Evolutionary conservation across 2,888 invertebrate species (phyloP).

Genomic region (Leptopilina drosophilae): DNA sequence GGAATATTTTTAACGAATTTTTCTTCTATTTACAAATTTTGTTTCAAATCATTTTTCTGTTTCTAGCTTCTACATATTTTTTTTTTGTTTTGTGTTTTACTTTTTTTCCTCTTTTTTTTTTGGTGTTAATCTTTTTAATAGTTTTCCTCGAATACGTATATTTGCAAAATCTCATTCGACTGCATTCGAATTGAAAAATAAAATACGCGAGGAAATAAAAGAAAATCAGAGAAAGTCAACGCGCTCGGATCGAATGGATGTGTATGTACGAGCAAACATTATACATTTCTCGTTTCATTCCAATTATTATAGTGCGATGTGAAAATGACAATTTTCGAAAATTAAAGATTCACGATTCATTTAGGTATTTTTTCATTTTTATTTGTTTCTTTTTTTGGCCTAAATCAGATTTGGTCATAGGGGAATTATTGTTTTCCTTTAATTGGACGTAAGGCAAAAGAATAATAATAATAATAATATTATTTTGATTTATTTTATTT

Average conservation of each 20-base stretch:
- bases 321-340: constrained; percentile 46
- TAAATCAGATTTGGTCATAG: constrained; percentile 9
- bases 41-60: too few species aligned
- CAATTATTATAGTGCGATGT: constrained; percentile 50
- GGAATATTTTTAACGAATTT: too few species aligned
- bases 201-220: constrained; percentile 16
- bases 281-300: constrained; percentile 26
- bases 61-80: too few species aligned
- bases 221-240: background rate
- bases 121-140: too few species aligned
- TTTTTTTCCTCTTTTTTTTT: too few species aligned
- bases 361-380: constrained; percentile 39
- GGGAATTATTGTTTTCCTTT: constrained; percentile 50
- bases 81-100: too few species aligned
- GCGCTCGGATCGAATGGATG: background rate
- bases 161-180: too few species aligned
- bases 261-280: background rate
- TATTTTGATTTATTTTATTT: too few species aligned
- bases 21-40: too few species aligned
- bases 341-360: constrained; percentile 54
- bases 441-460: constrained; percentile 48
- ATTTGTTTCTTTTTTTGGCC: constrained; percentile 29
- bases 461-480: constrained; percentile 26
- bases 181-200: background rate
- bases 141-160: too few species aligned